phyloP scores from a whole-genome alignment of 2,888 invertebrate species.

The Macaria notata region DNA sequence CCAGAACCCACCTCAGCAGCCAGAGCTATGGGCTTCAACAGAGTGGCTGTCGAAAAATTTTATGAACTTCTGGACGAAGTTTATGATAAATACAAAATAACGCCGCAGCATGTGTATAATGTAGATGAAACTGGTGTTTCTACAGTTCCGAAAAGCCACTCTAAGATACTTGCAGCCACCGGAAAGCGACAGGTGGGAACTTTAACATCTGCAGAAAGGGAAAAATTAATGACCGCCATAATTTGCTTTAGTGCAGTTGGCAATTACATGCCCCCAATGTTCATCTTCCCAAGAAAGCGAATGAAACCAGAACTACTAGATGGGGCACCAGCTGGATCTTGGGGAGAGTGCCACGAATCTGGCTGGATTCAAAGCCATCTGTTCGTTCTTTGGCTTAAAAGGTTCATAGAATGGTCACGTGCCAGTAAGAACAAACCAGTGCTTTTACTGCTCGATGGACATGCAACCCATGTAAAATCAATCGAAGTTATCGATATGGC shows the following conservation, averaged over 20 bases:
- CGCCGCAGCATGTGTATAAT: conserved; percentile 43
- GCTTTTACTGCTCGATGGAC: conserved; percentile 35
- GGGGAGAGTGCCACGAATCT: conserved; percentile 22
- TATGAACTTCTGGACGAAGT: not conserved
- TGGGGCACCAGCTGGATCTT: conserved; percentile 32
- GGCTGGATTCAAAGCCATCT: conserved; percentile 33
- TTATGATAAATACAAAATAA: not conserved
- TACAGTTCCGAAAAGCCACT: conserved; percentile 41
- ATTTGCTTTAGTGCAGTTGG: not conserved
- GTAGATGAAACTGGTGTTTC: conserved; percentile 53
- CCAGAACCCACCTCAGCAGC: conserved; percentile 2
- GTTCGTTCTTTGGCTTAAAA: conserved; percentile 18
- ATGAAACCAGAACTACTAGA: conserved; percentile 25
- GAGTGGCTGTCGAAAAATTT: not conserved
- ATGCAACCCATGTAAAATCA: conserved; percentile 32
- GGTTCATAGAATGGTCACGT: conserved; percentile 26
- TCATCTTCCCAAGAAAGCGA: conserved; percentile 34
- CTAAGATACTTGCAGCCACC: conserved; percentile 39
- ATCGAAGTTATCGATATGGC: conserved; percentile 29
- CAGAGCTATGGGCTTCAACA: not conserved
- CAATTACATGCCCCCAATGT: not conserved
- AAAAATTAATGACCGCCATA: not conserved
- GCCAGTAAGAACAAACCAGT: conserved; percentile 33
- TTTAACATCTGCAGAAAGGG: conserved; percentile 43
- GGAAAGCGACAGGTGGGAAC: conserved; percentile 47